Percentiles rank a stretch among this genome's conserved stretches.
Conservation (phyloP, 2,888 invertebrate genomes). For the Latheticus oryzae region DNA sequence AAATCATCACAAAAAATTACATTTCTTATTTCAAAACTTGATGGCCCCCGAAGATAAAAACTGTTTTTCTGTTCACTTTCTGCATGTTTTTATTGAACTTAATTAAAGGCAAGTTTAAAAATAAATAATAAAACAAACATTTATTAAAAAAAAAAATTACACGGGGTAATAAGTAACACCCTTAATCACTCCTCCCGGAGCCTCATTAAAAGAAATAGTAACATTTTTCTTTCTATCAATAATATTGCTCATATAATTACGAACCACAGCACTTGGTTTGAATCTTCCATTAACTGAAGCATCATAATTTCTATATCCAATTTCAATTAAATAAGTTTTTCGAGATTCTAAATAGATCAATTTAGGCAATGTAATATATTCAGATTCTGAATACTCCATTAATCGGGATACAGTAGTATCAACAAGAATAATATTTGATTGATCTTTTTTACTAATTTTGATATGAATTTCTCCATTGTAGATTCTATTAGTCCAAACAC, state of each 20-base stretch:
- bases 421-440: constrained; percentile 30
- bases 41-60: no score
- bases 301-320: constrained; percentile 52
- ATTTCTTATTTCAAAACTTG: no score
- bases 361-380: constrained; percentile 50
- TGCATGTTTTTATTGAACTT: neutral
- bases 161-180: constrained; percentile 58
- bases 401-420: constrained; percentile 45
- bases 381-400: constrained; percentile 48
- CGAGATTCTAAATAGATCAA: constrained; percentile 52
- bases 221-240: constrained; percentile 45
- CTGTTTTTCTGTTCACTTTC: neutral
- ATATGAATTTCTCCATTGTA: constrained; percentile 14
- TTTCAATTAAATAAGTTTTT: constrained; percentile 54
- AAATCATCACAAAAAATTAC: no score
- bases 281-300: constrained; percentile 28
- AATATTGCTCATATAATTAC: constrained; percentile 55
- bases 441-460: constrained; percentile 46
- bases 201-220: constrained; percentile 55
- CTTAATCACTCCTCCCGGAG: constrained; percentile 55
- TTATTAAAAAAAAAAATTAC: neutral
- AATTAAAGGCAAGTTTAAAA: neutral
- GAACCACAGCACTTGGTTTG: constrained; percentile 48
- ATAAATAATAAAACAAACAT: constrained; percentile 1
- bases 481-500: neutral